Evolutionary conservation across 2,888 invertebrate genomes (phyloP), one percentile per base, ranked within the genome.

Genomic region (Bhutanitis thaidina): DNA sequence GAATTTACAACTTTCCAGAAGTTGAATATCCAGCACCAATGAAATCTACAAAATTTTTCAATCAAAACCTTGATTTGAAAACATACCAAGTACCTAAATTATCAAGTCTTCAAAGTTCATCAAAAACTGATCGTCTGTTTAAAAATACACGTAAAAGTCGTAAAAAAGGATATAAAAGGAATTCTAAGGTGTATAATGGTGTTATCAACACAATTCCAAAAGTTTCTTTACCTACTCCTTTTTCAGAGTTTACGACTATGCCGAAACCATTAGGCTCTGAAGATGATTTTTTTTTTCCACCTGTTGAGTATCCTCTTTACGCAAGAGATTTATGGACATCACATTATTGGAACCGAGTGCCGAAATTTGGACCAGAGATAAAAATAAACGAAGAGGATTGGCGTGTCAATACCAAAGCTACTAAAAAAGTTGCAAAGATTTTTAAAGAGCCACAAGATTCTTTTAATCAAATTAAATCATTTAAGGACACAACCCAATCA

Each of bases 281-380:
- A 16, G 62, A 69, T 46, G 43, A 62, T 30, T 60, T 57, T 7
- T 49, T 56, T 13, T 87, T 83, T 61, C 84, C 85, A 14, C 80
- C 82, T 55, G 75, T 83, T 1, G 75, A 81, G 56, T 86, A 83
- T 62, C 86, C 86, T 9, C 55, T 78, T 7, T 69, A 63, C 38
- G 67, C 67, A 38, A 65, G 64, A 44, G 85, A 85, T 14, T 71
- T 71, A 4, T 82, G 81, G 84, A 57, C 52, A 13, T 74, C 77
- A 1, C 71, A 66, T 43, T 80, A 71, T 56, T 78, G 79, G 76
- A 71, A 71, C 49, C 57, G 60, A 25, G 52, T 65, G 27, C 54
- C 63, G 2, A 59, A 56, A 13, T 52, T 29, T 27, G 57, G 29
- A 41, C 56, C 10, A 47, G 64, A 38, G 38, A 47, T 34, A 37